Percentiles rank a stretch among this genome's conserved stretches.
phyloP scores from a whole-genome alignment of 2,797 vertebrate genomes.

The Micrastur ruficollis region DNA sequence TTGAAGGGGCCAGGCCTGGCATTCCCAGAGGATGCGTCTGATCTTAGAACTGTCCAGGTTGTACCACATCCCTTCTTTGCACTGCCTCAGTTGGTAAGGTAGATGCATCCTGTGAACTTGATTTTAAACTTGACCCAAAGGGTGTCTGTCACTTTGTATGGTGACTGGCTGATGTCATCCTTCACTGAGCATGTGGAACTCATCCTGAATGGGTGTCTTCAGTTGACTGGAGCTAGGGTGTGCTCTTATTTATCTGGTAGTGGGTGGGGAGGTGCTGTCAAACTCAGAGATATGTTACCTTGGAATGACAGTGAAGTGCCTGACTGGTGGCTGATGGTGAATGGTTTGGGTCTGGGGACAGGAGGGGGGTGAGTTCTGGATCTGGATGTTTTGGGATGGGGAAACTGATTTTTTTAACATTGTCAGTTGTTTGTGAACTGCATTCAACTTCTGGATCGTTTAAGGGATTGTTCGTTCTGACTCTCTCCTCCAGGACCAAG shows the following conservation, averaged over 20 bases:
- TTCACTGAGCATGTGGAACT: not conserved
- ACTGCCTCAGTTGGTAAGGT: not conserved
- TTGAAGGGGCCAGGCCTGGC: not conserved
- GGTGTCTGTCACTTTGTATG: not conserved
- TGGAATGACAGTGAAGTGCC: not conserved
- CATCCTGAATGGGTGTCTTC: accelerated
- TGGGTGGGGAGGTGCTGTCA: not conserved
- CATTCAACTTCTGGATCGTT: accelerated
- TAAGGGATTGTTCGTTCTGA: not conserved
- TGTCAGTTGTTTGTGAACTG: not conserved
- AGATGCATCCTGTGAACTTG: not conserved
- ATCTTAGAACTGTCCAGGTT: accelerated
- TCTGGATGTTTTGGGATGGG: not conserved
- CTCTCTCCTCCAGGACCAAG: constrained; percentile 84
- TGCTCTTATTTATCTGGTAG: not conserved
- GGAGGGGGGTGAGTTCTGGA: not conserved
- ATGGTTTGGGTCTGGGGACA: not conserved
- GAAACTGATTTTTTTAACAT: not conserved
- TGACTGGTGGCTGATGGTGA: not conserved
- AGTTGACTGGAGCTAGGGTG: not conserved
- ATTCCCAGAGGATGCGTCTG: accelerated
- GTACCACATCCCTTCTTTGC: not conserved
- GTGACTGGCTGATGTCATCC: not conserved
- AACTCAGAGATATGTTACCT: no score
- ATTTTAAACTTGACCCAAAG: not conserved